Conservation (phyloP, 2,888 invertebrate genomes). For the Rhingia rostrata region DNA sequence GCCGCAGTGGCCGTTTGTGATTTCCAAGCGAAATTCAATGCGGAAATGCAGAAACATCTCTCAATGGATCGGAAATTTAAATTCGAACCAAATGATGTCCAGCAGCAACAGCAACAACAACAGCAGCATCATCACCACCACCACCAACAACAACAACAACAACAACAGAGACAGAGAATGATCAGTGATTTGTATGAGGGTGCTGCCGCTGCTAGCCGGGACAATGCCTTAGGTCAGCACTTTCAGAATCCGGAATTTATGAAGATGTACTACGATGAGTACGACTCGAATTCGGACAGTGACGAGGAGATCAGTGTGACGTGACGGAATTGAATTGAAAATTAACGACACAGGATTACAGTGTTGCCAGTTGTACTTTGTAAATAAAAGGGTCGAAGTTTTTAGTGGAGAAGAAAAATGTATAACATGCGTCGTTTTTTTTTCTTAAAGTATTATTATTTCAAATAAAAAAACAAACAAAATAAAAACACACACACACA, state of each 20-base stretch:
- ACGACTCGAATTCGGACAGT: constrained; percentile 86
- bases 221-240: constrained; percentile 70
- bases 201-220: constrained; percentile 64
- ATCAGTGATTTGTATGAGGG: constrained; percentile 75
- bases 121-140: constrained; percentile 76
- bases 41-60: constrained; percentile 82
- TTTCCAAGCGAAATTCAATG: constrained; percentile 82
- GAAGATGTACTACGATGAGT: constrained; percentile 83
- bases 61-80: constrained; percentile 81
- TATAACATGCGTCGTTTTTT: neutral
- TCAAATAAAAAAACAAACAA: too few species aligned
- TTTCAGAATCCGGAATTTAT: constrained; percentile 80
- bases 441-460: constrained; percentile 3
- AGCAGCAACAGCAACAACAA: constrained; percentile 79
- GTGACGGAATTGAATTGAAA: constrained; percentile 85
- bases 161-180: constrained; percentile 64
- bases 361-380: constrained; percentile 30
- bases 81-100: constrained; percentile 77
- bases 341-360: neutral
- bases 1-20: constrained; percentile 75
- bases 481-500: too few species aligned
- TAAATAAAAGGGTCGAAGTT: constrained; percentile 55
- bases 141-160: constrained; percentile 78
- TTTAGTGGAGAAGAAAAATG: constrained; percentile 8
- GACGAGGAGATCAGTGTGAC: constrained; percentile 95